These are phyloP conservation scores for Brachionus rotundiformis DNA, from an alignment of 1,140 invertebrate genomes.

Conservation along the genomic window DNA sequence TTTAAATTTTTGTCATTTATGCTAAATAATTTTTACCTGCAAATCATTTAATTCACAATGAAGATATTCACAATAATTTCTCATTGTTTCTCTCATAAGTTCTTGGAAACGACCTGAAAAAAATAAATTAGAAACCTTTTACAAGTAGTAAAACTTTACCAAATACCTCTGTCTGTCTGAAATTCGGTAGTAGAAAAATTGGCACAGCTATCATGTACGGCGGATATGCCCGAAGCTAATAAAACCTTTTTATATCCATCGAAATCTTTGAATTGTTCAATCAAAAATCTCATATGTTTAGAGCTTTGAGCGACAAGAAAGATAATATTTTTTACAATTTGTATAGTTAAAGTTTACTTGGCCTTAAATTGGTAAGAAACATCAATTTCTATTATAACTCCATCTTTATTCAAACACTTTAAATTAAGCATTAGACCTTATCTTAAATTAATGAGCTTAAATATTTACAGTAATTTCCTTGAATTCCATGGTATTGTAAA, in stretches of 20 bases:
- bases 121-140: neutral
- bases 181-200: slow-evolving; percentile 52
- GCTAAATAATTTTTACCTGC: no score
- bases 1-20: no score
- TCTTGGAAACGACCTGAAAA: slow-evolving; percentile 54
- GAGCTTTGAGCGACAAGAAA: slow-evolving; percentile 28
- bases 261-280: slow-evolving; percentile 58
- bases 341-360: neutral
- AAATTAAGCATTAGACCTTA: no score
- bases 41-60: slow-evolving; percentile 58
- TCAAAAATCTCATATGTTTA: slow-evolving; percentile 55
- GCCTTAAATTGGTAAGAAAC: slow-evolving; percentile 60
- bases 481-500: slow-evolving; percentile 58
- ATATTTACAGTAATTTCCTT: slow-evolving; percentile 54
- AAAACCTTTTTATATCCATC: slow-evolving; percentile 58
- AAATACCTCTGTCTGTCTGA: slow-evolving; percentile 50
- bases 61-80: slow-evolving; percentile 55
- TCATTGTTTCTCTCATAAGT: slow-evolving; percentile 54
- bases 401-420: slow-evolving; percentile 60
- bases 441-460: neutral
- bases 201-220: slow-evolving; percentile 59
- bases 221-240: slow-evolving; percentile 56
- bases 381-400: slow-evolving; percentile 57
- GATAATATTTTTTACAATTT: neutral
- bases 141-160: neutral